phyloP scores from a whole-genome alignment of 2,797 vertebrate species.

The Coreius guichenoti region DNA sequence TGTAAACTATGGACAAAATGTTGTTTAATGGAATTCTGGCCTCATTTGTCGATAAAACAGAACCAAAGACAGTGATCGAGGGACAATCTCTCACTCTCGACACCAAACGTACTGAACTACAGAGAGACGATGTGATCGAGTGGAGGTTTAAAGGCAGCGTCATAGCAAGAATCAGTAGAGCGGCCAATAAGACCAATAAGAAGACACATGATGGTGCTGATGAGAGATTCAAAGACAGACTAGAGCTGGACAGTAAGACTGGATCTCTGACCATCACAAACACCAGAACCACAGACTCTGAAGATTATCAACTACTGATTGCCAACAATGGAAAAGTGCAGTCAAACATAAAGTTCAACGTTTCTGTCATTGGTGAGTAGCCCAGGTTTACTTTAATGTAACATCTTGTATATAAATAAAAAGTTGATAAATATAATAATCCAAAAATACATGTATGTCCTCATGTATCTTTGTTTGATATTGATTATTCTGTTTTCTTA shows the following conservation, averaged over 20 bases:
- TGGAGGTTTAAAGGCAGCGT: background rate
- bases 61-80: background rate
- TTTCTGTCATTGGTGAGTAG: background rate
- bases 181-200: background rate
- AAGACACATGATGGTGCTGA: background rate
- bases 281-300: background rate
- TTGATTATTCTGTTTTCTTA: background rate
- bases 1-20: background rate
- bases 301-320: background rate
- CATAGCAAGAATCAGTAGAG: background rate
- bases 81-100: background rate
- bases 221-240: background rate
- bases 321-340: background rate
- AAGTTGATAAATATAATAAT: too few species aligned
- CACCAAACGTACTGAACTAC: fast-evolving
- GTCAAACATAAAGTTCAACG: background rate
- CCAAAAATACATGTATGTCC: too few species aligned
- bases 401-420: too few species aligned
- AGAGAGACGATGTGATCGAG: background rate
- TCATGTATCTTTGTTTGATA: too few species aligned
- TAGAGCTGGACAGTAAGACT: background rate
- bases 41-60: background rate
- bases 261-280: background rate
- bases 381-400: background rate
- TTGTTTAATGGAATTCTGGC: background rate